phyloP scores from a whole-genome alignment of 2,888 invertebrate genomes.

The Eurytoma californica region DNA sequence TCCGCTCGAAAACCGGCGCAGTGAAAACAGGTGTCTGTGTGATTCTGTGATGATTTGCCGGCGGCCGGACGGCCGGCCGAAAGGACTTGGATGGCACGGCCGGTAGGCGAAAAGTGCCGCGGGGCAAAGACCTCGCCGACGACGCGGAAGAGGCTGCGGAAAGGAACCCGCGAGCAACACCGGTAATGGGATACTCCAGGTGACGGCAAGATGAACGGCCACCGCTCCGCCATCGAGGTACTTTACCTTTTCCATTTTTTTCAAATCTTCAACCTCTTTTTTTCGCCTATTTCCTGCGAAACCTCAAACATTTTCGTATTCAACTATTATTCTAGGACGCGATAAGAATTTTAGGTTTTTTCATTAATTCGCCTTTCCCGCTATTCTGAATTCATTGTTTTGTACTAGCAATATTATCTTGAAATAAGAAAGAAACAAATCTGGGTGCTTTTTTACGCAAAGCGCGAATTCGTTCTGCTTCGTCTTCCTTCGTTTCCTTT shows the following conservation, averaged over 20 bases:
- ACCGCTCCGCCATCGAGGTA: conserved; percentile 71
- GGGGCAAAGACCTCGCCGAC: conserved; percentile 47
- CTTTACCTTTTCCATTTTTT: conserved; percentile 7
- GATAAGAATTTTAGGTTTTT: no score
- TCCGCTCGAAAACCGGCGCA: not conserved
- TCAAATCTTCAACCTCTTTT: no score
- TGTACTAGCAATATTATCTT: no score
- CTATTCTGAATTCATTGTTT: no score
- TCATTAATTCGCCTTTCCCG: no score
- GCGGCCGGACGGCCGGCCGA: no score
- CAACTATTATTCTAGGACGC: no score
- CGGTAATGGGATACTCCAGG: conserved; percentile 70
- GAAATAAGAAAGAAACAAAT: no score
- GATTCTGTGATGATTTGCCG: not conserved
- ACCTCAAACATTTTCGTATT: no score
- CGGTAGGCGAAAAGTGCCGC: not conserved
- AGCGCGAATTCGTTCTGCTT: not conserved
- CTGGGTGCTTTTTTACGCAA: no score
- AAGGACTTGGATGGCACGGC: no score
- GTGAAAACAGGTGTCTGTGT: not conserved
- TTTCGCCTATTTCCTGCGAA: no score
- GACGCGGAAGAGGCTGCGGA: conserved; percentile 38
- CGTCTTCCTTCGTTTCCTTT: conserved; percentile 6
- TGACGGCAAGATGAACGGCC: conserved; percentile 73
- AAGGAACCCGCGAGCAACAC: conserved; percentile 46